Evolutionary conservation across 2,797 vertebrate species (phyloP).

Genomic region (Eupleurogrammus muticus): DNA sequence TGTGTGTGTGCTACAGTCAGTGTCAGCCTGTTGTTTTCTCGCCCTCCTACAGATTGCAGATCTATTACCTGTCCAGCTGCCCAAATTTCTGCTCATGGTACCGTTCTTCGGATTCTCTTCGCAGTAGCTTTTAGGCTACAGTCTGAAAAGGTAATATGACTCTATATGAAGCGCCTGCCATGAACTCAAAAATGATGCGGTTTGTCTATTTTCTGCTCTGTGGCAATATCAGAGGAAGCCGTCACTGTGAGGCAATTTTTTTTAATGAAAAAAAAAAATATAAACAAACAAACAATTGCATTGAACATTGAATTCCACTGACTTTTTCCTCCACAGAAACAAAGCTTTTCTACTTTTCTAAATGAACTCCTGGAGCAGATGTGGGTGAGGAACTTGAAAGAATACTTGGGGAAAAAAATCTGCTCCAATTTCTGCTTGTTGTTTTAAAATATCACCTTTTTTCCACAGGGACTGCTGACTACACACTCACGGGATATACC

Average conservation of each 20-base stretch:
- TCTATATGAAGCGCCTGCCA: not conserved
- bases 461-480: not conserved
- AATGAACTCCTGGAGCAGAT: constrained; percentile 28
- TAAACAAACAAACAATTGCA: too few species aligned
- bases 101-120: not conserved
- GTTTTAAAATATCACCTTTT: constrained; percentile 23
- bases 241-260: not conserved
- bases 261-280: not conserved
- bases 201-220: constrained; percentile 6
- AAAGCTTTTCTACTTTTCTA: constrained; percentile 18
- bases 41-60: constrained; percentile 7
- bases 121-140: not conserved
- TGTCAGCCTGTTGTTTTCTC: constrained; percentile 6
- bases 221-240: not conserved
- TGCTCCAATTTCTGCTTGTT: not conserved
- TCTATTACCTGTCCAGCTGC: not conserved
- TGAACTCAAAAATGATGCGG: not conserved
- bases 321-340: not conserved
- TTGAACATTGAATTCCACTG: not conserved
- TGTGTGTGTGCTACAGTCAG: constrained; percentile 3
- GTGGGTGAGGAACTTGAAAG: constrained; percentile 19
- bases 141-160: not conserved
- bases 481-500: not conserved
- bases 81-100: not conserved
- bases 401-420: not conserved